Evolutionary conservation across 2,888 invertebrate species (phyloP).

Genomic region (Adelphocoris suturalis): DNA sequence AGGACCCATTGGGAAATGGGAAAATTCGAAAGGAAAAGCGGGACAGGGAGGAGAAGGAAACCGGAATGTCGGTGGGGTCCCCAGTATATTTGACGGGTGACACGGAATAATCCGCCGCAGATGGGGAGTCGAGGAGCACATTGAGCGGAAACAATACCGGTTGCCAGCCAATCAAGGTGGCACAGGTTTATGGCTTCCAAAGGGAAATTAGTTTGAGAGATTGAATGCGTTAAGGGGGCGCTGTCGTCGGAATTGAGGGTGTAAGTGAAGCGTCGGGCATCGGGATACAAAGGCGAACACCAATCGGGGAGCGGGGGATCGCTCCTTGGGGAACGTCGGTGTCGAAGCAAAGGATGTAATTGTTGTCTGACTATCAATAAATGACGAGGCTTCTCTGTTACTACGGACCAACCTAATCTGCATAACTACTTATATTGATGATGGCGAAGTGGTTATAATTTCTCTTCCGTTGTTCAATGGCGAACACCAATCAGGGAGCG

Average conservation of each 20-base stretch:
- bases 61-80: not conserved
- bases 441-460: too few species aligned
- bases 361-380: too few species aligned
- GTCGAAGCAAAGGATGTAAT: too few species aligned
- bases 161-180: conserved; percentile 30
- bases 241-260: conserved; percentile 11
- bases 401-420: too few species aligned
- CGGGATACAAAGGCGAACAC: not conserved
- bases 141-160: conserved; percentile 54
- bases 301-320: not conserved
- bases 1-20: conserved; percentile 3
- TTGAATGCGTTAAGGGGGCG: conserved; percentile 39
- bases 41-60: not conserved
- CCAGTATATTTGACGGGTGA: conserved; percentile 23
- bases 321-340: not conserved
- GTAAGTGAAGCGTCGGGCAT: conserved; percentile 9
- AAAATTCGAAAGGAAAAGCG: not conserved
- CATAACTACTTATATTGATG: too few species aligned
- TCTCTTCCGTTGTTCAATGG: too few species aligned
- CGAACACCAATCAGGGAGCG: too few species aligned
- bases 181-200: conserved; percentile 56
- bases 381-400: too few species aligned
- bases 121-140: not conserved
- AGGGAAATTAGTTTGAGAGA: conserved; percentile 62
- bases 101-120: conserved; percentile 12